These are phyloP conservation scores for Intellagama lesueurii DNA, from an alignment of 2,797 vertebrate genomes.

Conservation along the genomic window DNA sequence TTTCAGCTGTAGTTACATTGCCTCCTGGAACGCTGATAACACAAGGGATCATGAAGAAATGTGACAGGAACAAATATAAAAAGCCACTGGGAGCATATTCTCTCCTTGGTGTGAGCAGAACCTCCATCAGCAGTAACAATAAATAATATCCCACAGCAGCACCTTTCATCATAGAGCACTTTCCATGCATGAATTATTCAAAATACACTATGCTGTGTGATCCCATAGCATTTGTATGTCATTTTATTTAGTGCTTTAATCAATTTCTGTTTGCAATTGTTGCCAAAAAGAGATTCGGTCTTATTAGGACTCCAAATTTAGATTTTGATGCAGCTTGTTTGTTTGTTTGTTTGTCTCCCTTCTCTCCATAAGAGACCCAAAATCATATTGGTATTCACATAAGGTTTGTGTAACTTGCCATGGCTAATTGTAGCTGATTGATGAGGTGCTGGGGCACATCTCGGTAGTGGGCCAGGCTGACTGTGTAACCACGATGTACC, in stretches of 20 bases:
- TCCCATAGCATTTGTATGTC: slow-evolving; percentile 16
- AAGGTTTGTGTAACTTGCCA: too few species aligned
- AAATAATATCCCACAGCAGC: neutral
- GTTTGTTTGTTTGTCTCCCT: neutral
- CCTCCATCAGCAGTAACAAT: slow-evolving; percentile 23
- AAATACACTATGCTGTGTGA: neutral
- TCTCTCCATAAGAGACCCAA: too few species aligned
- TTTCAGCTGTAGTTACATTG: neutral
- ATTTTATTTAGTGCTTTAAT: neutral
- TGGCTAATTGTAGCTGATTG: too few species aligned
- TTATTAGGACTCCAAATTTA: neutral
- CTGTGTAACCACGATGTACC: too few species aligned
- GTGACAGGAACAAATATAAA: slow-evolving; percentile 9
- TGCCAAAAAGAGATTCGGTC: slow-evolving; percentile 17
- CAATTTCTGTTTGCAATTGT: slow-evolving; percentile 5
- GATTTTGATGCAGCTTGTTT: neutral
- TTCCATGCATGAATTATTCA: slow-evolving; percentile 56
- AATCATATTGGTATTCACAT: too few species aligned
- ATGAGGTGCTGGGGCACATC: too few species aligned
- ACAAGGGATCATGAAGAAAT: neutral
- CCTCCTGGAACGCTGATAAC: neutral
- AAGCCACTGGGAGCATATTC: slow-evolving; percentile 18
- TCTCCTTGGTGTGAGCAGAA: neutral
- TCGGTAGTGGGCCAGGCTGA: too few species aligned
- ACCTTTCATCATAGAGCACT: slow-evolving; percentile 34